These are phyloP conservation scores for Pseudolaguvia tuberculata DNA, from an alignment of 2,113 vertebrate species.

Conservation along the genomic window DNA sequence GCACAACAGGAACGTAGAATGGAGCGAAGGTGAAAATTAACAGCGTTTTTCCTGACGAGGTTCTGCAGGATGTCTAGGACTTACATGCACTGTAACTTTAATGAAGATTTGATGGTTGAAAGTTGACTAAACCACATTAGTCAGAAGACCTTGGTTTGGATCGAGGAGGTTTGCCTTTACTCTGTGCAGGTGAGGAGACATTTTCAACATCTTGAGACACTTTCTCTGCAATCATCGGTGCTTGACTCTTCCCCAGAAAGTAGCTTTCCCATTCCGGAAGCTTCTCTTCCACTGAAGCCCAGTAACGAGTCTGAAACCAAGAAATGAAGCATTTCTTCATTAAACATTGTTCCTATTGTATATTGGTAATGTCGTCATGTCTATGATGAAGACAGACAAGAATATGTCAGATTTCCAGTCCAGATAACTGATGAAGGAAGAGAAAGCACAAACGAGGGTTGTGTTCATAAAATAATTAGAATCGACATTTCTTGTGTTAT, in stretches of 20 bases:
- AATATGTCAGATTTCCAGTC: too few relatives aligned
- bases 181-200: slow-evolving; percentile 44
- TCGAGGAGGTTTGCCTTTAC: slow-evolving; percentile 49
- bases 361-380: too few relatives aligned
- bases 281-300: slow-evolving; percentile 79
- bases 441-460: background rate
- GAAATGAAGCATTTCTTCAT: background rate
- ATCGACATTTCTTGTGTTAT: too few relatives aligned
- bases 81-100: background rate
- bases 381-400: too few relatives aligned
- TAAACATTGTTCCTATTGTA: background rate
- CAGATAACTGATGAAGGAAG: background rate
- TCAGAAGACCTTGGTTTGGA: slow-evolving; percentile 39
- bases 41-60: background rate
- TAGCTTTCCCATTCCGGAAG: slow-evolving; percentile 81
- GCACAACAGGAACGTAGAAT: background rate
- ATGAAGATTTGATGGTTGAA: background rate
- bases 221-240: slow-evolving; percentile 61
- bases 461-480: too few relatives aligned
- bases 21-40: background rate
- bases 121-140: slow-evolving; percentile 17
- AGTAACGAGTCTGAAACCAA: slow-evolving; percentile 72
- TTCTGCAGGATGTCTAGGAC: too few relatives aligned
- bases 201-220: slow-evolving; percentile 41
- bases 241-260: slow-evolving; percentile 75